Base-by-base conservation (phyloP, 64 coral and sea anemone species). In the Stichodactyla mertensii region DNA sequence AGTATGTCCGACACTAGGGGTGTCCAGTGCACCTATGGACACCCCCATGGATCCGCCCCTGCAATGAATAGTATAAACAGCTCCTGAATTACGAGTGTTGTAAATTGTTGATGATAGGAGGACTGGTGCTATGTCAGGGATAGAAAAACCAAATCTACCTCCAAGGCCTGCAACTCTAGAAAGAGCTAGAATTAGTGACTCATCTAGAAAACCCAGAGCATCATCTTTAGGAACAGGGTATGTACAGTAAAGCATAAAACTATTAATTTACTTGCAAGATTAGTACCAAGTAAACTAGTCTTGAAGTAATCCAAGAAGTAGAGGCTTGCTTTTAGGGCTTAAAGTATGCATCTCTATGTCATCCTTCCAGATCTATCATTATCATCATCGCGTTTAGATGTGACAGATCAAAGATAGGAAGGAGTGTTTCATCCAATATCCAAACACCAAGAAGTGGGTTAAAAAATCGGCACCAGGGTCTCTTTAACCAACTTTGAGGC, bases 91-190 rank as follows among this genome's bases (percentile, higher is more conserved):
- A 66, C 1, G 22, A 74, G 69, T 74, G 23, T 74, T 31, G 4
- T 74, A 31, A 27, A 27, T 81, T 81, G 78, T 81, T 81, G 36
- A 52, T 52, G 15, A 81, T 55, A 81, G 78, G 78, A 81, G 78
- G 12, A 81, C 45, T 20, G 52, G 16, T 28, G 78, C 78, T 52
- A 80, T 80, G 51, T 80, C 78, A 52, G 36, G 36, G 7, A 18
- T 81, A 81, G 78, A 19, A n/a, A 81, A 81, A 81, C 78, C 78
- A 81, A 20, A 81, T 81, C 36, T 81, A 19, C 78, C 78, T 19
- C 78, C 78, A 55, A 81, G 78, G 16, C 78, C 78, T 52, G 16
- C 78, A 52, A 81, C 78, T 81, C 78, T 81, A 81, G 78, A 81
- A 55, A 81, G 78, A 53, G 16, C 36, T 53, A 53, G 51, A 9